Conservation (phyloP, 2,797 vertebrate genomes). For the Sebastes cheni region DNA sequence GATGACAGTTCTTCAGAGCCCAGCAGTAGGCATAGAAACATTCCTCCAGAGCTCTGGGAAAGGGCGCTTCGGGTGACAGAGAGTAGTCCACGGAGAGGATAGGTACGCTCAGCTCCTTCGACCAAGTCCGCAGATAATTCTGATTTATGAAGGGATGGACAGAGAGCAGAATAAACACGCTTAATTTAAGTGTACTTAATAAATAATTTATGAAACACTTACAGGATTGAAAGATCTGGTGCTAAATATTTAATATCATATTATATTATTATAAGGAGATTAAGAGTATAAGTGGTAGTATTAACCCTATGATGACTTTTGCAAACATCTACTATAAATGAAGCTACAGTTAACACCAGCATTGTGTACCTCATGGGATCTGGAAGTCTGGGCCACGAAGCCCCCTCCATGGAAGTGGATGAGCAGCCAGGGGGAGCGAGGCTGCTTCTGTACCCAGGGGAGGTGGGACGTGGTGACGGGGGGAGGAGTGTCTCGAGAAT, state of each 20-base stretch:
- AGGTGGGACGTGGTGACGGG: conserved; percentile 73
- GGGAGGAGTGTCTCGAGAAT: conserved; percentile 74
- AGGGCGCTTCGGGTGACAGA: conserved; percentile 83
- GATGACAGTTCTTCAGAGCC: conserved; percentile 82
- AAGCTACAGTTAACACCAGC: background rate
- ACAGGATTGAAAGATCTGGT: background rate
- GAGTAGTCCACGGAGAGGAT: conserved; percentile 86
- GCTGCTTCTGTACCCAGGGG: conserved; percentile 74
- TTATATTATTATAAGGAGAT: background rate
- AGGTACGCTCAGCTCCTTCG: conserved; percentile 76
- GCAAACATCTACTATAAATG: background rate
- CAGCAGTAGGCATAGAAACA: conserved; percentile 87
- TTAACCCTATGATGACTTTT: background rate
- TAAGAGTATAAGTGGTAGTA: background rate
- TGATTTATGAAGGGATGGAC: conserved; percentile 14
- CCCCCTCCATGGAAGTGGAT: conserved; percentile 85
- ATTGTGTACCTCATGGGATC: conserved; percentile 79
- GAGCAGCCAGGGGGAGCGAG: conserved; percentile 80
- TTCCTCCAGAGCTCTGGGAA: conserved; percentile 84
- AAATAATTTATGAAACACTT: background rate
- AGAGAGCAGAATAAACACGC: background rate
- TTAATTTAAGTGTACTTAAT: background rate
- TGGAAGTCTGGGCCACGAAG: conserved; percentile 85
- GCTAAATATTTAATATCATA: background rate
- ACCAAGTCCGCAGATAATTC: conserved; percentile 84